Percentiles rank a stretch among this genome's conserved stretches.
These are phyloP conservation scores for Fringilla coelebs DNA, from an alignment of 2,797 vertebrate genomes.

Conservation along the genomic window DNA sequence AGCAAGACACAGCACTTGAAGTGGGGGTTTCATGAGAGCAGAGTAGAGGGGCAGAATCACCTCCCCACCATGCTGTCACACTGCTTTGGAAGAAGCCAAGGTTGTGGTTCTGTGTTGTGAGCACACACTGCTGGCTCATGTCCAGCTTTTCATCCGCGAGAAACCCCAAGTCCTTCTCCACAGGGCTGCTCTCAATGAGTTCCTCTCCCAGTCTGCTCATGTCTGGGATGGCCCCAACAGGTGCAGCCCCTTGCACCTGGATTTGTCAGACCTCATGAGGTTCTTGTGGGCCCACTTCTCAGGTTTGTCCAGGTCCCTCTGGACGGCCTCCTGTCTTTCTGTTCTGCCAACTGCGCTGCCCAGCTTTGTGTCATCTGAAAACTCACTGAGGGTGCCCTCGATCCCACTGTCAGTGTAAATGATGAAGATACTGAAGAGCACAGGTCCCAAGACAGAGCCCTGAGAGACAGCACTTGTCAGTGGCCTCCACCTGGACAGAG, in stretches of 20 bases:
- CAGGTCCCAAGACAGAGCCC: not conserved
- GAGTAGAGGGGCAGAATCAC: not conserved
- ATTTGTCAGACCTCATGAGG: not conserved
- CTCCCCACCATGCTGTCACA: not conserved
- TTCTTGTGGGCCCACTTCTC: not conserved
- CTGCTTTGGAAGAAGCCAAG: not conserved
- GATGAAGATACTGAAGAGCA: not conserved
- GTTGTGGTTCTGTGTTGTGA: not conserved
- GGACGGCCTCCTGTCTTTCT: not conserved
- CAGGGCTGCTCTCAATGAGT: not conserved
- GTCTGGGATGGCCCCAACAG: not conserved
- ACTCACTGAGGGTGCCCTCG: not conserved
- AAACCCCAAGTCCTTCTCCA: not conserved
- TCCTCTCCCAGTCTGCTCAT: not conserved
- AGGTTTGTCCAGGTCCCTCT: not conserved
- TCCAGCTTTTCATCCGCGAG: not conserved
- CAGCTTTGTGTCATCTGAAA: not conserved
- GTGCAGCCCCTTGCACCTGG: not conserved
- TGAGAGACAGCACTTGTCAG: not conserved
- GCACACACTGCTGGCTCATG: not conserved
- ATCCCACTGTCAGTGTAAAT: not conserved
- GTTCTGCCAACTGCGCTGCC: not conserved
- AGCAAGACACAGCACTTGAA: not conserved
- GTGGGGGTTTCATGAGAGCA: not conserved
- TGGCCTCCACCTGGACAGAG: not conserved